A percentile compares a stretch with the other conserved stretches of the same genome.
phyloP scores from a whole-genome alignment of 2,888 invertebrate genomes.

The Hirtodrosophila confusa region DNA sequence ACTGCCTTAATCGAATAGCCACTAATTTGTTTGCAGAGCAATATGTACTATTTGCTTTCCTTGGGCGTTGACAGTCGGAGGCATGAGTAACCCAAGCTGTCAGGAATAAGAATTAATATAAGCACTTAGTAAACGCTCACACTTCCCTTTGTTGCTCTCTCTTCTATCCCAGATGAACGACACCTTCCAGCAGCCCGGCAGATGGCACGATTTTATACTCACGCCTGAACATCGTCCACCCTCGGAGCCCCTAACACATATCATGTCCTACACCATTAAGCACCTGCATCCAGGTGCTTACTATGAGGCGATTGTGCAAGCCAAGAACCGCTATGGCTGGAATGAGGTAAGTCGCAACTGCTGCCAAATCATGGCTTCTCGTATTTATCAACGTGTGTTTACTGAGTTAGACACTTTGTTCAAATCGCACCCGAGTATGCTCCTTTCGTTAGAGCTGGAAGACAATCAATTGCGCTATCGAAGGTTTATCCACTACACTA shows the following conservation, averaged over 20 bases:
- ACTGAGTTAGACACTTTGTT: constrained; percentile 46
- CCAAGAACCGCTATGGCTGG: constrained; percentile 91
- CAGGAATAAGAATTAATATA: constrained; percentile 26
- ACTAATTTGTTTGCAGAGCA: constrained; percentile 18
- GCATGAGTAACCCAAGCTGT: constrained; percentile 23
- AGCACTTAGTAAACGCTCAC: constrained; percentile 30
- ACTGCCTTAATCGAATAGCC: constrained; percentile 18
- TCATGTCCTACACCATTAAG: constrained; percentile 88
- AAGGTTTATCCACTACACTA: too few species aligned
- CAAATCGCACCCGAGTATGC: background rate
- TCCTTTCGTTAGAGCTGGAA: too few species aligned
- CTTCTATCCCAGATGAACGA: constrained; percentile 87
- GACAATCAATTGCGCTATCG: too few species aligned
- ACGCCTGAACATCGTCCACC: constrained; percentile 84
- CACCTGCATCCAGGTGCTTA: constrained; percentile 88
- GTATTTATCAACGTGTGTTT: constrained; percentile 41
- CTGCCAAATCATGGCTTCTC: constrained; percentile 12
- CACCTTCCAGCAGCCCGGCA: constrained; percentile 89
- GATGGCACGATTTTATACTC: constrained; percentile 87
- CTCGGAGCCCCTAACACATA: constrained; percentile 85
- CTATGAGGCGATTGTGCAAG: constrained; percentile 90
- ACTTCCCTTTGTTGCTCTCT: constrained; percentile 24
- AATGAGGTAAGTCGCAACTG: constrained; percentile 86
- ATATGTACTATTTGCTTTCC: constrained; percentile 16
- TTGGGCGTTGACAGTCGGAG: constrained; percentile 19